Evolutionary conservation across 2,888 invertebrate genomes (phyloP), one percentile per base, ranked within the genome.

Genomic region (Bombyx huttoni): DNA sequence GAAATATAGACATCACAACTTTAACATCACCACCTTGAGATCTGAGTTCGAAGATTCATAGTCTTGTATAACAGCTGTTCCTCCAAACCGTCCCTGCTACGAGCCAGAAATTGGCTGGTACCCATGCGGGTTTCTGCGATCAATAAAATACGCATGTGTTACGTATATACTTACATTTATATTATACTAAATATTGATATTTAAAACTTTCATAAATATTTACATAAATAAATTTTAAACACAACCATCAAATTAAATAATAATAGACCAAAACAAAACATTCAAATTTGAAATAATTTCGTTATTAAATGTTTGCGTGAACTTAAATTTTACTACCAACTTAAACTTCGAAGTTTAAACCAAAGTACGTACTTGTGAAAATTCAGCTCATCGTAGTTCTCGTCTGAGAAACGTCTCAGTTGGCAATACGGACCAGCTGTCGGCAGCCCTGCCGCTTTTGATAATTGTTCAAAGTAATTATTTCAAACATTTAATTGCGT

Each of bases 381-480:
- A 40, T 35, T 35, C 33, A 47, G 52, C 48, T 50, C 50, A 50
- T 33, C 46, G 47, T 46, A 40, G 33, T 53, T 51, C 47, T 50
- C 49, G 50, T 24, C 51, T 48, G 51, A 53, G 51, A 51, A 53
- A 24, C 52, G 48, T 48, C 48, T 61, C 63, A 66, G 68, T 74
- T 64, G 62, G 64, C 65, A 60, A 63, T 65, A 61, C 61, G 62
- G 68, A 63, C 9, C 77, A 76, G 75, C 75, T 77, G 78, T 67
- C 71, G 70, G 58, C 56, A 67, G 65, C 66, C 68, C 67, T 58
- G 61, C 67, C 62, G 68, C 59, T 65, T 75, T 71, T 72, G 62
- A 67, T 75, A 76, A 78, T 77, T 73, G 70, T 70, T 64, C 67
- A 65, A 64, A 65, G 68, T 75, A 70, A 76, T 78, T 76, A 73